Conservation (phyloP, 2,113 vertebrate genomes). For the Amphiprion percula region DNA sequence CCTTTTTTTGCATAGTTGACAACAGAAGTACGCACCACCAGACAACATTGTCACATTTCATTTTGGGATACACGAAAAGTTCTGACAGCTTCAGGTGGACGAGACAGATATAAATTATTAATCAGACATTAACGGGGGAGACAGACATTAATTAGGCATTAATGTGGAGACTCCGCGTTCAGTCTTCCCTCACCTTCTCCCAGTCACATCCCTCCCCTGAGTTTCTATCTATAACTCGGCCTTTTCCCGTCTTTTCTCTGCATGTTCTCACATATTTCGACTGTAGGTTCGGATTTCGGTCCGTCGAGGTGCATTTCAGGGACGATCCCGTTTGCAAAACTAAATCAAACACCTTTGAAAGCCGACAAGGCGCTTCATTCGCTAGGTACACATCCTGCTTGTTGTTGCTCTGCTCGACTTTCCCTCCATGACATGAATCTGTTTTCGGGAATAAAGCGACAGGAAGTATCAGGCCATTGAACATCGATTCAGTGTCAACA, state of each 20-base stretch:
- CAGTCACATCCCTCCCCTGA: conserved; percentile 55
- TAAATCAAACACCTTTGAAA: conserved; percentile 33
- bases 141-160: conserved; percentile 77
- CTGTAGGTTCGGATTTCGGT: not conserved
- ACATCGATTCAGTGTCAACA: conserved; percentile 41
- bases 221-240: conserved; percentile 45
- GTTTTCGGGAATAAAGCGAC: conserved; percentile 6
- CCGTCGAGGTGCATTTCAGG: conserved; percentile 9
- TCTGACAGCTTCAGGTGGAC: conserved; percentile 73
- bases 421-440: conserved; percentile 34
- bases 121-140: conserved; percentile 69
- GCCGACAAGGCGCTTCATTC: not conserved
- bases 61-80: conserved; percentile 51
- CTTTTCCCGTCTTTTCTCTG: not conserved
- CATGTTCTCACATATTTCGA: conserved; percentile 21
- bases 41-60: conserved; percentile 60
- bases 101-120: conserved; percentile 69
- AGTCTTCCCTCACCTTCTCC: conserved; percentile 46
- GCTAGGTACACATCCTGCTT: not conserved
- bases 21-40: conserved; percentile 15
- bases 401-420: conserved; percentile 12
- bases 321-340: not conserved
- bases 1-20: not conserved
- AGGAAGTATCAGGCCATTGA: conserved; percentile 38
- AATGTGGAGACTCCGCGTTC: conserved; percentile 62